These are phyloP conservation scores for Bradypodion ventrale DNA, from an alignment of 2,797 vertebrate genomes.

Conservation along the genomic window DNA sequence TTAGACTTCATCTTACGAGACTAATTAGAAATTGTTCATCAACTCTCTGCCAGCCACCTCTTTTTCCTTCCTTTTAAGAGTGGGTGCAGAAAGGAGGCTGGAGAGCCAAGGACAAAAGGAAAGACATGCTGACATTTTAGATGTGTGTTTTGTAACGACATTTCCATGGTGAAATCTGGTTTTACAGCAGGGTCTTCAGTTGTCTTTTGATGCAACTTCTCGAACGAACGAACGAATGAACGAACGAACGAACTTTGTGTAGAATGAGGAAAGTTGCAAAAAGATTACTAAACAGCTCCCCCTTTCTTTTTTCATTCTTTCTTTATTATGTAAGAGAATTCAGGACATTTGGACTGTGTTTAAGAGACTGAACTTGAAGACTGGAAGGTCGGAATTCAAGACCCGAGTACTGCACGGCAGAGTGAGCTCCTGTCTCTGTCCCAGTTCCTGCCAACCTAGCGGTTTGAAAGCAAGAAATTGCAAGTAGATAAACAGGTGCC, in stretches of 20 bases:
- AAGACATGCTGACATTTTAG: not conserved
- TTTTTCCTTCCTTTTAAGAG: not conserved
- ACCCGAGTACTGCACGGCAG: no score
- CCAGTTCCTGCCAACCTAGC: no score
- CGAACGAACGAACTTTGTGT: not conserved
- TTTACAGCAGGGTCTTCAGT: not conserved
- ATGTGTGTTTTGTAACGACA: not conserved
- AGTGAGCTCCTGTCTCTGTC: no score
- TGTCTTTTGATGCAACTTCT: not conserved
- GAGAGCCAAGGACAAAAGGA: not conserved
- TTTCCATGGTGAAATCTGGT: not conserved
- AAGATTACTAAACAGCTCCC: not conserved
- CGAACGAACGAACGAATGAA: no score
- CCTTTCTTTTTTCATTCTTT: not conserved
- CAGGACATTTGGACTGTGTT: no score
- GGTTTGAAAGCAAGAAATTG: no score
- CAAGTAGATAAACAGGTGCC: no score
- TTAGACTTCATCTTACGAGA: slow-evolving; percentile 30
- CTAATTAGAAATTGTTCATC: slow-evolving; percentile 14
- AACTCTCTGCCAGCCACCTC: not conserved
- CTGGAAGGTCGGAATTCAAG: no score
- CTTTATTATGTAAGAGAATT: not conserved
- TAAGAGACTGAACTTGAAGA: no score
- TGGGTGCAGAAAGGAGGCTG: not conserved
- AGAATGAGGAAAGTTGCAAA: not conserved